Percentiles rank a stretch among this genome's conserved stretches.
These are phyloP conservation scores for Callyntrura sp. DNA, from an alignment of 2,888 invertebrate genomes.

Conservation along the genomic window DNA sequence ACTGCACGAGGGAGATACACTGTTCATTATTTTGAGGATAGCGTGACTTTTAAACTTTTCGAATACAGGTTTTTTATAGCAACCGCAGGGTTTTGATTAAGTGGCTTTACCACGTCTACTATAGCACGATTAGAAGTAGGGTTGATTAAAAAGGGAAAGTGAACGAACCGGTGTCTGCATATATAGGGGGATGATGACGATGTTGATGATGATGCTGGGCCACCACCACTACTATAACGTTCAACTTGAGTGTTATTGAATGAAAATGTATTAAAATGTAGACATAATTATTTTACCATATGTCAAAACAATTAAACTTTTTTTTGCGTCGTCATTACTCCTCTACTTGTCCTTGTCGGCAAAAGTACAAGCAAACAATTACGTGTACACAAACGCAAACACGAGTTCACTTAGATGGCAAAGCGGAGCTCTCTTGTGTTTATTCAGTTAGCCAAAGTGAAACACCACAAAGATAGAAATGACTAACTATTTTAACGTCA, in stretches of 20 bases:
- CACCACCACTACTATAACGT: neutral
- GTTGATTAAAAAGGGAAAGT: slow-evolving; percentile 76
- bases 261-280: slow-evolving; percentile 59
- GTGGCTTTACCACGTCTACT: slow-evolving; percentile 36
- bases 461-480: no score
- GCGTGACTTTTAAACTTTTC: slow-evolving; percentile 60
- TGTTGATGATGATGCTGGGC: neutral
- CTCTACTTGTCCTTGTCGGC: slow-evolving; percentile 6
- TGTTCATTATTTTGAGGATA: neutral
- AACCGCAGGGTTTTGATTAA: slow-evolving; percentile 67
- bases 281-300: slow-evolving; percentile 42
- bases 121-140: neutral
- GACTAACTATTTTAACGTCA: no score
- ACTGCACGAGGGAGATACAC: no score
- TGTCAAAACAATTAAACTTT: slow-evolving; percentile 64
- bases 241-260: slow-evolving; percentile 52
- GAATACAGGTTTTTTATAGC: slow-evolving; percentile 64
- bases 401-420: neutral
- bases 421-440: no score
- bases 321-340: slow-evolving; percentile 1
- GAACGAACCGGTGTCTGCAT: slow-evolving; percentile 56
- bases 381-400: neutral
- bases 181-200: neutral
- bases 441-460: no score
- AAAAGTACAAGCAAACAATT: neutral